Evolutionary conservation across 2,113 vertebrate genomes (phyloP).

Genomic region (Nesogale talazaci): DNA sequence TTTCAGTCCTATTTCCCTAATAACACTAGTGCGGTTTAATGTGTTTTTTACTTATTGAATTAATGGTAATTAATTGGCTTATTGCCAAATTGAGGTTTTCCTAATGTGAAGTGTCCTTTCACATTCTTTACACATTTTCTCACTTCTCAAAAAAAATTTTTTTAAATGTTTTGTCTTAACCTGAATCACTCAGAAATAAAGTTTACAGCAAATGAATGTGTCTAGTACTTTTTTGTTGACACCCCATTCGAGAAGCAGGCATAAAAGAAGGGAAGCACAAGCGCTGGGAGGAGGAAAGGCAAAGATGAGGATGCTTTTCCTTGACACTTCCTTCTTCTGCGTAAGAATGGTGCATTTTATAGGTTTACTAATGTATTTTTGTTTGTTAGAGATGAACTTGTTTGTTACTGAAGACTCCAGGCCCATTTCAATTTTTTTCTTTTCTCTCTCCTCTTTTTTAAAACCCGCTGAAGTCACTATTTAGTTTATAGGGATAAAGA

Average conservation of each 20-base stretch:
- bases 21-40: background rate
- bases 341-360: background rate
- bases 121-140: background rate
- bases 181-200: background rate
- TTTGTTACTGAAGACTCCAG: too few species aligned
- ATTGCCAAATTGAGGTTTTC: background rate
- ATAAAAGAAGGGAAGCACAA: background rate
- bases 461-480: too few species aligned
- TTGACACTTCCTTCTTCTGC: background rate
- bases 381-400: too few species aligned
- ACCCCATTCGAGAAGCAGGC: background rate
- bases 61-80: background rate
- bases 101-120: background rate
- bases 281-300: too few species aligned
- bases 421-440: too few species aligned
- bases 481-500: too few species aligned
- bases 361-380: background rate
- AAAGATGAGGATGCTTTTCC: background rate
- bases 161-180: background rate
- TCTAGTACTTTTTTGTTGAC: background rate
- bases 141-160: background rate
- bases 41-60: background rate
- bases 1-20: background rate
- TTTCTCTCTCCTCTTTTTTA: too few species aligned
- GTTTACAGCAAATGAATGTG: background rate